Conservation (phyloP, 1,140 invertebrate genomes). For the Papilio polytes region DNA sequence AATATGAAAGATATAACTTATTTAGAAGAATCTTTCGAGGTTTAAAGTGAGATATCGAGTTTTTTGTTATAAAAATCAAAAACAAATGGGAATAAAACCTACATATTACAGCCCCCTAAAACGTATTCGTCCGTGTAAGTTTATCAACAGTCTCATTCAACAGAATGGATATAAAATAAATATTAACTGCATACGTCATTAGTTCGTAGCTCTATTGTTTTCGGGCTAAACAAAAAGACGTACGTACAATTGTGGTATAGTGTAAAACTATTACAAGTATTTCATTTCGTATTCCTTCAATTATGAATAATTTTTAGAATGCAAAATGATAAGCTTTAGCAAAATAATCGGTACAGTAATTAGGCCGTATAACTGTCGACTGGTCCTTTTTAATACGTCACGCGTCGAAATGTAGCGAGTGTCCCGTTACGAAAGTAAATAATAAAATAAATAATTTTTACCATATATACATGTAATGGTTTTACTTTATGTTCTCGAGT, state of each 20-base stretch:
- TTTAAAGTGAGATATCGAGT: neutral
- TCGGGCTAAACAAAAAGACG: neutral
- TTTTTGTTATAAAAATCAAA: too few species aligned
- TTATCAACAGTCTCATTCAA: constrained; percentile 8
- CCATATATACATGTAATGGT: constrained; percentile 20
- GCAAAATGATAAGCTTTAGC: neutral
- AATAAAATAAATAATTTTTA: constrained; percentile 19
- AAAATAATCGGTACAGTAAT: constrained; percentile 16
- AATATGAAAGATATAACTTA: neutral
- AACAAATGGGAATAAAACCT: neutral
- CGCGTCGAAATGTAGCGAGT: constrained; percentile 31
- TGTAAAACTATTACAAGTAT: neutral
- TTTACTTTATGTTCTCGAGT: neutral
- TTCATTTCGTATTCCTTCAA: neutral
- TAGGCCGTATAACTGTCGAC: constrained; percentile 35
- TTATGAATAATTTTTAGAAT: neutral
- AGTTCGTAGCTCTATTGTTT: constrained; percentile 2
- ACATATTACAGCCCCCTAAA: neutral
- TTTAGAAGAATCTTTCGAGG: neutral
- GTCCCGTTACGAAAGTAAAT: constrained; percentile 33
- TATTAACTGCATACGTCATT: constrained; percentile 3
- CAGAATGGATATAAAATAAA: neutral
- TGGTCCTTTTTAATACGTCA: constrained; percentile 38
- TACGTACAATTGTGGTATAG: neutral
- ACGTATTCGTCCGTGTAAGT: neutral